Base-by-base conservation (phyloP, 1,140 invertebrate genomes). In the Hylaeus volcanicus region DNA sequence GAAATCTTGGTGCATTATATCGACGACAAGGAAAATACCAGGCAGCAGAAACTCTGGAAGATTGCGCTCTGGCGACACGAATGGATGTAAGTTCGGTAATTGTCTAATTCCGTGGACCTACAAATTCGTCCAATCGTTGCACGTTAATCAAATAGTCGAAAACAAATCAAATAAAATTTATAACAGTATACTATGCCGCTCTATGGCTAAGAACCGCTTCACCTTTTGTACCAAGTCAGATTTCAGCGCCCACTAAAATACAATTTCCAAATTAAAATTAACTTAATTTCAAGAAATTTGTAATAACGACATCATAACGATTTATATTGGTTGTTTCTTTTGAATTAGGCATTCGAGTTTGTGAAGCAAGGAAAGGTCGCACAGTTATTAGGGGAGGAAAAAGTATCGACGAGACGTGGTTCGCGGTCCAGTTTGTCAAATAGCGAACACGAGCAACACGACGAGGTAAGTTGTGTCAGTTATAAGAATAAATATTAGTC, bases 21-120 rank as follows among this genome's bases (percentile, higher is more conserved):
- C 95, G 99, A 89, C 95, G 98, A 85, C 98, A 99, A 94, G 99
- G 99, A 77, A 99, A 99, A 94, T 99, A 99, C 93, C 98, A 99
- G 93, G 99, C 99, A 8, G 99, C 99, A 26, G 99, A 99, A 92
- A 99, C 98, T 0, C 94, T 99, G 15, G 99, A 99, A 92, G 99
- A 99, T 94, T 99, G 98, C 94, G 98, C 98, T 41, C 94, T 99
- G 82, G 95, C 98, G 89, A 98, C 97, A 87, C 95, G 98, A 93
- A 98, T 98, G 94, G 98, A 99, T 96, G 98, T 97, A 92, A 91
- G 81, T 75, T 66, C 3, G 69, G 9, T 72, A 66, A 60, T 26
- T 53, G 14, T 56, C 43, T 8, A 43, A 26, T 64, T 3, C 2
- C 8, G n/a, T 55, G 11, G 4, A 39, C 15, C 5, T 3, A 39